These are phyloP conservation scores for Silurus aristotelis DNA, from an alignment of 2,797 vertebrate species.

Conservation along the genomic window DNA sequence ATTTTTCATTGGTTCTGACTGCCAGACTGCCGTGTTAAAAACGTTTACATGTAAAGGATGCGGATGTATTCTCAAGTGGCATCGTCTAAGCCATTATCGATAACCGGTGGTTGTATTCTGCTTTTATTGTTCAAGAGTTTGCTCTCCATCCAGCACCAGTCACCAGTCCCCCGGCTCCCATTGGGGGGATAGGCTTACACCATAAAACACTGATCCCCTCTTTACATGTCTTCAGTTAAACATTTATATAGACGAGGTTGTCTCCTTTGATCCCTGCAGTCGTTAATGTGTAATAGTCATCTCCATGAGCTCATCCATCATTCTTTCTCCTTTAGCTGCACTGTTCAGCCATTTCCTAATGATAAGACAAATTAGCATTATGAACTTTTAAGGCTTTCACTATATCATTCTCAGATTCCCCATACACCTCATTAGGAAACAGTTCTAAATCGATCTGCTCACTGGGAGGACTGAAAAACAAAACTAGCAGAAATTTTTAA, in stretches of 20 bases:
- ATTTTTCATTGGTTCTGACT: slow-evolving; percentile 20
- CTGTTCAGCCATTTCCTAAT: slow-evolving; percentile 11
- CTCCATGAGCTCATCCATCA: slow-evolving; percentile 45
- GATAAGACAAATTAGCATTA: slow-evolving; percentile 7
- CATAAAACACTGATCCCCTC: slow-evolving; percentile 59
- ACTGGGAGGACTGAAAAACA: not conserved
- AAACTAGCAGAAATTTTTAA: not conserved
- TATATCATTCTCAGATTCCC: not conserved
- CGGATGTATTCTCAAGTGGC: slow-evolving; percentile 29
- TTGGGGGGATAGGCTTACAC: slow-evolving; percentile 50
- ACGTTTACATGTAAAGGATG: slow-evolving; percentile 30
- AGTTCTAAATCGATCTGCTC: not conserved
- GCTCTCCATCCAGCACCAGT: slow-evolving; percentile 13
- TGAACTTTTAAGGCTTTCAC: slow-evolving; percentile 22
- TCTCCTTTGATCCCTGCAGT: slow-evolving; percentile 62
- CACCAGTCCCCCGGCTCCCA: slow-evolving; percentile 32
- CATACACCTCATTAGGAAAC: not conserved
- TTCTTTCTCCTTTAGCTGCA: slow-evolving; percentile 2
- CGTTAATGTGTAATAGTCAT: slow-evolving; percentile 35
- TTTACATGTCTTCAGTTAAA: slow-evolving; percentile 63
- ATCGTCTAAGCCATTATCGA: slow-evolving; percentile 50
- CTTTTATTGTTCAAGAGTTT: slow-evolving; percentile 56
- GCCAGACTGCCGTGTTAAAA: slow-evolving; percentile 26
- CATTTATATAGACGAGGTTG: slow-evolving; percentile 51
- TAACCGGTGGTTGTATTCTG: slow-evolving; percentile 46